These are phyloP conservation scores for Melitaea cinxia DNA, from an alignment of 1,140 invertebrate genomes.

Conservation along the genomic window DNA sequence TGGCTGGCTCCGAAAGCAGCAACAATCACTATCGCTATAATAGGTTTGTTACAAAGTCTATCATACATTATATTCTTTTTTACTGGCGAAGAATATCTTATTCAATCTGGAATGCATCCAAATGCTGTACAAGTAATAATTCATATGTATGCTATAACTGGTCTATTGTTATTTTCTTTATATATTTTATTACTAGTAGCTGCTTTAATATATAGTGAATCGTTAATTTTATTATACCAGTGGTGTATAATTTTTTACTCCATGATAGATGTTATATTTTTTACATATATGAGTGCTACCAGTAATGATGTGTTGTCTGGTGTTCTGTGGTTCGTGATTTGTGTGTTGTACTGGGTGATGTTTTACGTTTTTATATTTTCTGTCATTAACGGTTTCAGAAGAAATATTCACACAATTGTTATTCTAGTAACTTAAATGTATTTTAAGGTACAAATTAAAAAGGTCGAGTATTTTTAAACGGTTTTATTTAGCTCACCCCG, in stretches of 20 bases:
- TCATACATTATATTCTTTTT: slow-evolving; percentile 34
- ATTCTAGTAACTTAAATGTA: slow-evolving; percentile 38
- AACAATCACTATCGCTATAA: slow-evolving; percentile 39
- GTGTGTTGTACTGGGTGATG: slow-evolving; percentile 42
- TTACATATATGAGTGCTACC: slow-evolving; percentile 28
- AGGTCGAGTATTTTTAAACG: no score
- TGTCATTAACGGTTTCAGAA: slow-evolving; percentile 52
- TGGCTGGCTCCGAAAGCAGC: slow-evolving; percentile 38
- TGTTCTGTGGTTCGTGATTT: slow-evolving; percentile 20
- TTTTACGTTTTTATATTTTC: slow-evolving; percentile 42
- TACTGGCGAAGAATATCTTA: slow-evolving; percentile 24
- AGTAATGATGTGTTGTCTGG: slow-evolving; percentile 22
- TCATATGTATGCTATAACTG: slow-evolving; percentile 35
- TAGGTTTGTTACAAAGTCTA: slow-evolving; percentile 37
- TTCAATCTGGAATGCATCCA: slow-evolving; percentile 16
- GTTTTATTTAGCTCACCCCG: no score
- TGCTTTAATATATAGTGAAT: slow-evolving; percentile 42
- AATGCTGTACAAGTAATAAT: slow-evolving; percentile 26
- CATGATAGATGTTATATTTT: slow-evolving; percentile 36
- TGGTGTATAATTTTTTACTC: slow-evolving; percentile 45
- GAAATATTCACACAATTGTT: slow-evolving; percentile 47
- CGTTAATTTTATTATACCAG: slow-evolving; percentile 45
- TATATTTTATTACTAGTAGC: slow-evolving; percentile 43
- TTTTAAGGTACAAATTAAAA: no score
- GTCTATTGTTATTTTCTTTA: slow-evolving; percentile 35